phyloP scores from a whole-genome alignment of 2,113 vertebrate genomes.

The Cyanocitta stelleri region DNA sequence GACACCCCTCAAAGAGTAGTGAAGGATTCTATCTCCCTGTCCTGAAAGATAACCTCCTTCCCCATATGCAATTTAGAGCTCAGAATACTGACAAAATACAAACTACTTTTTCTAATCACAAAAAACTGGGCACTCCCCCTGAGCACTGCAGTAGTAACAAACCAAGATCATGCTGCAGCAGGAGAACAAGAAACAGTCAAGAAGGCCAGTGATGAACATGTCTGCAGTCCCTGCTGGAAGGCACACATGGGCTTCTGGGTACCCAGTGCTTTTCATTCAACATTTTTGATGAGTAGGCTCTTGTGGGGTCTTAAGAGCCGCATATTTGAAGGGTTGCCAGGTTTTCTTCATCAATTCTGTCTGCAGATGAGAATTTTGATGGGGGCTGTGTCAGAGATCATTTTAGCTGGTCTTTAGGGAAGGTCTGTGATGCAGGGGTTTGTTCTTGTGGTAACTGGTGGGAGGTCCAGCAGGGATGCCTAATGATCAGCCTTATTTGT shows the following conservation, averaged over 20 bases:
- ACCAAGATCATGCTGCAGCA: background rate
- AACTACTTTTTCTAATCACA: background rate
- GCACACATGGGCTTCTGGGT: background rate
- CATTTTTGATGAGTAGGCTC: background rate
- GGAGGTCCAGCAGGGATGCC: background rate
- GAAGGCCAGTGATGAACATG: background rate
- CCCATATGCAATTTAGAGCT: background rate
- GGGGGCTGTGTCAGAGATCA: background rate
- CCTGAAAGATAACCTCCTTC: background rate
- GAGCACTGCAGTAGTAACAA: background rate
- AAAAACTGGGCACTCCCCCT: background rate
- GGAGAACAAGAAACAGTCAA: background rate
- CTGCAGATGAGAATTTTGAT: background rate
- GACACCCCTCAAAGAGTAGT: rapidly evolving
- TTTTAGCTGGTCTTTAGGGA: background rate
- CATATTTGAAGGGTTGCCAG: background rate
- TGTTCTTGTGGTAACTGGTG: background rate
- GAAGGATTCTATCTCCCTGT: background rate
- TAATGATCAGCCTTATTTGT: background rate
- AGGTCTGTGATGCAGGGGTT: background rate
- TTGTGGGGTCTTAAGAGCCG: background rate
- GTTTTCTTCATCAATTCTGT: background rate
- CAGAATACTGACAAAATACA: background rate
- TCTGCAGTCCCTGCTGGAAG: background rate
- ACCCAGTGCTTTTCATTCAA: background rate